A percentile compares a stretch with the other conserved stretches of the same genome.
Evolutionary conservation across 1,140 invertebrate species (phyloP).

Genomic region (Pomacea maculata): DNA sequence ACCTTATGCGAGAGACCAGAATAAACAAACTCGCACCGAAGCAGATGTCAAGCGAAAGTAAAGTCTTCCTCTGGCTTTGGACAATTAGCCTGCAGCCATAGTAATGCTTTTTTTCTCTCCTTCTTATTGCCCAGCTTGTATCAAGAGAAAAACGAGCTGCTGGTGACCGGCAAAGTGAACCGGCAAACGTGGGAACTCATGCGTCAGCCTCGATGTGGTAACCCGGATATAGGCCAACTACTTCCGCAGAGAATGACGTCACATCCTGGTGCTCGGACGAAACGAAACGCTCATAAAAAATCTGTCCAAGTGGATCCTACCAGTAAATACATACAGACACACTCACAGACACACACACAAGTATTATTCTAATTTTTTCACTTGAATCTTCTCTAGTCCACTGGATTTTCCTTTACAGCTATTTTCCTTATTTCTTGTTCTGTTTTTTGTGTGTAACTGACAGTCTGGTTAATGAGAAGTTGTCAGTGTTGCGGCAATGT

Average conservation of each 20-base stretch:
- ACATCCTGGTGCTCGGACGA: conserved; percentile 8
- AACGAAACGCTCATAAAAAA: conserved; percentile 16
- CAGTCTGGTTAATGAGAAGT: not conserved
- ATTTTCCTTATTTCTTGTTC: not conserved
- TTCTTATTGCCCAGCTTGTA: conserved; percentile 28
- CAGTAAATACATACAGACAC: not conserved
- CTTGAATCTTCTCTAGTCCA: not conserved
- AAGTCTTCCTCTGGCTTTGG: no score
- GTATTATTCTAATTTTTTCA: not conserved
- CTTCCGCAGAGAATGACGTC: not conserved
- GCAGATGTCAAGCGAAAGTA: no score
- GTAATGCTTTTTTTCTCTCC: not conserved
- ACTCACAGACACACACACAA: not conserved
- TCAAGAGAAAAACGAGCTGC: conserved; percentile 28
- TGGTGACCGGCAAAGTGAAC: conserved; percentile 32
- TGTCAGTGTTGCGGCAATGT: no score
- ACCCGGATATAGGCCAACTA: conserved; percentile 25
- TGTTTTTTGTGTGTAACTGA: not conserved
- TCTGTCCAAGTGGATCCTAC: not conserved
- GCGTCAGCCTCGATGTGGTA: conserved; percentile 34
- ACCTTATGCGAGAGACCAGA: no score
- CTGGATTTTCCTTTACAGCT: not conserved
- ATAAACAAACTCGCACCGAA: no score
- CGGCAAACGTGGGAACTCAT: conserved; percentile 34
- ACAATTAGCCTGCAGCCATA: no score